A percentile compares a stretch with the other conserved stretches of the same genome.
phyloP scores from a whole-genome alignment of 35 echinoderm and acorn worm genomes.

The Holothuria glaberrima region DNA sequence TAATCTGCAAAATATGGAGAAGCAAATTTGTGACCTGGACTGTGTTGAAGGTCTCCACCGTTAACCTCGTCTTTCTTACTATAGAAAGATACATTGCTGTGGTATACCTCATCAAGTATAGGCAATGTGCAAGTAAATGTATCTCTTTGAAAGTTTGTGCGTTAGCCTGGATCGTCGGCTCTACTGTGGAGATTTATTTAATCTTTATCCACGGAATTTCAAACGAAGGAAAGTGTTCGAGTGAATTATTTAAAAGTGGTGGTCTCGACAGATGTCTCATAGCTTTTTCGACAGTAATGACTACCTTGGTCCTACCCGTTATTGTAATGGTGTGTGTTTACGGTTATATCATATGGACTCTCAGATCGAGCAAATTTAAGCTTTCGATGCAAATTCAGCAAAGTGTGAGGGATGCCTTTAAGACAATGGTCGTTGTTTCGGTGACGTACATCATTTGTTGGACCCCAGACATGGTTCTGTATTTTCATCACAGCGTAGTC shows the following conservation, averaged over 20 bases:
- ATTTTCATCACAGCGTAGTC: slow-evolving; percentile 8
- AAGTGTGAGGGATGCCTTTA: background rate
- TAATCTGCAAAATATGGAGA: background rate
- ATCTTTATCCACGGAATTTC: no score
- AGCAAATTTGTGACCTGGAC: background rate
- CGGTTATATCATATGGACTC: background rate
- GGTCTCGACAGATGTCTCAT: background rate
- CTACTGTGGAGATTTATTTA: no score
- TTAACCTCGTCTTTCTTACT: background rate
- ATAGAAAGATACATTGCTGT: background rate
- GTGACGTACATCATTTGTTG: slow-evolving; percentile 22
- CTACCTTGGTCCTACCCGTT: background rate
- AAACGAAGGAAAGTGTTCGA: no score
- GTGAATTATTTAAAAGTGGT: no score
- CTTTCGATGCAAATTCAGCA: background rate
- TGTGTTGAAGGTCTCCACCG: background rate
- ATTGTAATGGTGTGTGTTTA: slow-evolving; percentile 1
- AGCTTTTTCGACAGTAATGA: background rate
- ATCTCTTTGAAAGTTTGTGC: no score
- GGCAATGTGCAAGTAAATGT: no score
- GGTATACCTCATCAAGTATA: background rate
- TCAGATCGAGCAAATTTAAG: background rate
- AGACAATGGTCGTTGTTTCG: slow-evolving; percentile 14
- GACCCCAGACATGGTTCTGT: no score
- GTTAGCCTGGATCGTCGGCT: no score